phyloP scores from a whole-genome alignment of 2,888 invertebrate genomes.

The Stenchaetothrips biformis region DNA sequence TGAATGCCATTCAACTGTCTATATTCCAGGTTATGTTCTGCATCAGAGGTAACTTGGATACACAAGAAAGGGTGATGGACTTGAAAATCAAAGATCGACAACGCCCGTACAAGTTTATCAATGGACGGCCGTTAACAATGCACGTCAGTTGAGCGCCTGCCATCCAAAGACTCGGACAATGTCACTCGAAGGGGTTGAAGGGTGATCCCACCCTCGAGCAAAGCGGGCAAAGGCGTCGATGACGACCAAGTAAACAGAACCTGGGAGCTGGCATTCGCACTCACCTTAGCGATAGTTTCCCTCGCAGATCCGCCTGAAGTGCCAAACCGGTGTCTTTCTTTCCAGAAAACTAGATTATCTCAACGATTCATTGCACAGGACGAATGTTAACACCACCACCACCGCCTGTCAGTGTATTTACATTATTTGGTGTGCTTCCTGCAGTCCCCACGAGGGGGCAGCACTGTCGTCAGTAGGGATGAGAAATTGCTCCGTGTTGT shows the following conservation, averaged over 20 bases:
- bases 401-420: conserved; percentile 24
- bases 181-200: conserved; percentile 19
- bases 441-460: background rate
- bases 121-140: too few species aligned
- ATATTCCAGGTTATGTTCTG: background rate
- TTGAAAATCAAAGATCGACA: too few species aligned
- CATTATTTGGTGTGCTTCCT: background rate
- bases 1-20: background rate
- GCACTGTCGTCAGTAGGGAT: background rate
- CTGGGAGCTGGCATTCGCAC: background rate
- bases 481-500: background rate
- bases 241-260: background rate
- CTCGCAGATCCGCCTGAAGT: background rate
- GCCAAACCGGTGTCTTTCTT: background rate
- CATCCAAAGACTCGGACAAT: background rate
- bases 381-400: background rate
- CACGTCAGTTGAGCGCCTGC: too few species aligned
- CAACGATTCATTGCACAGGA: background rate
- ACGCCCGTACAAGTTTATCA: too few species aligned
- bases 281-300: background rate
- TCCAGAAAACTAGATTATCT: background rate
- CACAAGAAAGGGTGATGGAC: too few species aligned
- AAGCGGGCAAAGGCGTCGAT: background rate
- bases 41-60: background rate
- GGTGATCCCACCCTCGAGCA: conserved; percentile 5